Base-by-base conservation (phyloP, 2,888 invertebrate species). In the Hesperia comma region DNA sequence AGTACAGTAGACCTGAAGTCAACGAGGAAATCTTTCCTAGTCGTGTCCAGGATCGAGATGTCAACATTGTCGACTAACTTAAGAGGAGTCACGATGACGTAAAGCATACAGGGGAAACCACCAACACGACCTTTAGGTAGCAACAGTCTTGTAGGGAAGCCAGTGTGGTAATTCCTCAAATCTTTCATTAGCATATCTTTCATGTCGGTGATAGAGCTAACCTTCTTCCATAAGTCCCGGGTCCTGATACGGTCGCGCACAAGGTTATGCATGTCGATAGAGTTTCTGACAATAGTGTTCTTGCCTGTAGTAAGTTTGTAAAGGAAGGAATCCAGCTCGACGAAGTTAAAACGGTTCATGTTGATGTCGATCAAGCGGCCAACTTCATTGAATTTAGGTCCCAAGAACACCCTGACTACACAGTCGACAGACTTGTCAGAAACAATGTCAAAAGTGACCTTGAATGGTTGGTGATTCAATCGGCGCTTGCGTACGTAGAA, bases 81-180 rank as follows among this genome's bases (percentile, higher is more conserved):
- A 75, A 93, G 83, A 43, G 95, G 94, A 49, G 92, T 91, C 14
- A 95, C 91, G 70, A 95, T 93, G 57, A 94, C 93, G 85, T 94
- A 95, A 51, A 96, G 74, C 77, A 94, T 90, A 92, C 94, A 94
- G 19, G 94, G 92, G 87, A 95, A 88, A 63, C 97, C 97, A 68
- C 94, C 94, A 63, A 87, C 85, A 72, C 84, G 94, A 78, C 97
- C 97, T 78, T 91, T 95, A 37, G 97, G 97, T 66, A 97, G 87
- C 46, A 96, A 80, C 56, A 96, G 89, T 72, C 96, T 95, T 21
- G 94, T 92, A 2, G 96, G 96, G 93, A 95, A 95, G 61, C 95
- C 95, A 69, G 94, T 95, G 76, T 95, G 89, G 71, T 90, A 84
- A 77, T 90, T 90, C 54, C 78, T 90, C 41, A 90, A 72, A 61